phyloP scores from a whole-genome alignment of 2,888 invertebrate species.

The Geophilus truncorum region DNA sequence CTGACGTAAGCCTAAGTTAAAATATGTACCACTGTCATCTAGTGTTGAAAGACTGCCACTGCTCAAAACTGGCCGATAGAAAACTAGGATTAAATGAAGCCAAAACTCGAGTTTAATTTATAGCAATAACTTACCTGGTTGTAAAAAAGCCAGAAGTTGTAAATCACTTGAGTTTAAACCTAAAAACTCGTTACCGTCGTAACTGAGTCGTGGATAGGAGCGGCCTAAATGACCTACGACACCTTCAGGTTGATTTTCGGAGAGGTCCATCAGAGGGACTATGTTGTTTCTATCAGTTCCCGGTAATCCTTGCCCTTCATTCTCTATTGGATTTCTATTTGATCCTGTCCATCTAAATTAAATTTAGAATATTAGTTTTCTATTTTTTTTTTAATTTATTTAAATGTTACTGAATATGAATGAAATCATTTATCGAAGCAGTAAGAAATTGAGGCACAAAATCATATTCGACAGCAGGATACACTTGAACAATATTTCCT shows the following conservation, averaged over 20 bases:
- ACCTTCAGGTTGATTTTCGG: background rate
- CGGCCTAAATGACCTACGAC: background rate
- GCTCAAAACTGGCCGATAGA: background rate
- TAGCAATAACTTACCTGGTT: background rate
- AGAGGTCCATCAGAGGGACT: background rate
- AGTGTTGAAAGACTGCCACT: background rate
- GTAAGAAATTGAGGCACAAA: conserved; percentile 44
- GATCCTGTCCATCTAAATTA: conserved; percentile 13
- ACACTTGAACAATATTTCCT: conserved; percentile 49
- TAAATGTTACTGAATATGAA: conserved; percentile 45
- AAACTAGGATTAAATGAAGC: background rate
- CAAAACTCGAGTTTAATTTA: too few relatives aligned
- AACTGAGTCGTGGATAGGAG: background rate
- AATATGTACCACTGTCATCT: background rate
- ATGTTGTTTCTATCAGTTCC: conserved; percentile 4
- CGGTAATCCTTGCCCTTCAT: background rate
- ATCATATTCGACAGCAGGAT: conserved; percentile 48
- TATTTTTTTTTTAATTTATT: too few relatives aligned
- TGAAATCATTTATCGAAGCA: conserved; percentile 41
- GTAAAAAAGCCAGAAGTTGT: background rate
- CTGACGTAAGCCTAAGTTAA: background rate
- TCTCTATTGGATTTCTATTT: background rate
- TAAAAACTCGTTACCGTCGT: background rate
- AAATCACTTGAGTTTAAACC: background rate
- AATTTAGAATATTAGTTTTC: background rate